Base-by-base conservation (phyloP, 2,113 vertebrate species). In the Peromyscus maniculatus region DNA sequence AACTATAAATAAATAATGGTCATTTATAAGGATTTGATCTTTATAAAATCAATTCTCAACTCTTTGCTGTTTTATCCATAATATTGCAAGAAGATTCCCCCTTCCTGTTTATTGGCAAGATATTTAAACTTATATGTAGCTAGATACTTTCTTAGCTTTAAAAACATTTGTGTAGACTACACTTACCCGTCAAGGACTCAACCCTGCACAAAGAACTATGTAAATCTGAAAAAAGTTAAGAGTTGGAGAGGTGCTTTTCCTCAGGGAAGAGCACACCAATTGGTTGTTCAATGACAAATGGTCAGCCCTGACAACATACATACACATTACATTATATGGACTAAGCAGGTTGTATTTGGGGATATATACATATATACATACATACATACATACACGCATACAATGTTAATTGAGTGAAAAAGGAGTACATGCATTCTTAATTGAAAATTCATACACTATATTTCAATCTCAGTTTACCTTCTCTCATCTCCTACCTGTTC, bases 11-110 rank as follows among this genome's bases (percentile, higher is more conserved):
- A 64, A 91, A 71, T 7, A 78, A 66, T 59, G 8, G 31, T 71
- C 67, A 78, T 66, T 66, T 39, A 57, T 89, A 80, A 94, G 16
- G 62, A 74, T 16, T 72, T 33, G 21, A 59, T 3, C n/a, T 91
- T 67, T 80, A 74, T 43, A 82, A 93, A 69, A 26, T 78, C n/a
- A 10, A 59, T 66, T 80, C 71, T 87, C 43, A 67, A 36, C 31
- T 69, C 52, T 77, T 89, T 89, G 52, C 11, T 72, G 6, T 92
- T 94, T 96, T 83, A 74, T 77, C 21, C 26, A 39, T 72, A 83
- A 92, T 36, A 26, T 17, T 46, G 0, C 26, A 94, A 91, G 74
- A 28, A 28, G 74, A 66, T 67, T 62, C 22, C 39, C 33, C 28
- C 22, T 24, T 36, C 17, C 12, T 19, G 74, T 66, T 75, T 52